A percentile compares a stretch with the other conserved stretches of the same genome.
These are phyloP conservation scores for Musca domestica DNA, from an alignment of 1,140 invertebrate genomes.

Conservation along the genomic window DNA sequence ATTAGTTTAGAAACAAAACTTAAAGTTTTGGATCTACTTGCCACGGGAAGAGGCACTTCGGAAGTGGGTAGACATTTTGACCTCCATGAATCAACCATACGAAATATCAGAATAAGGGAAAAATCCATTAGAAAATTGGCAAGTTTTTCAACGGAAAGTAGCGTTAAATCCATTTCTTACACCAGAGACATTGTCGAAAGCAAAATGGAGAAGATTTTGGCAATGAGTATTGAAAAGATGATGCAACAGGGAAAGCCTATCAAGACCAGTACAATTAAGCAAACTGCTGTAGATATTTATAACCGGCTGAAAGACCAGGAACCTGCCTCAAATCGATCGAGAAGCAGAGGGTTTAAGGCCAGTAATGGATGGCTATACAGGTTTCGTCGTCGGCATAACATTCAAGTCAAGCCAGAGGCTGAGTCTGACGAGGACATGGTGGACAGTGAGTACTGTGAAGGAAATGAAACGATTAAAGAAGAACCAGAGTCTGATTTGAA, in stretches of 20 bases:
- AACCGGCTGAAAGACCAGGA: not conserved
- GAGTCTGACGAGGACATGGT: too few relatives aligned
- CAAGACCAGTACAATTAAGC: not conserved
- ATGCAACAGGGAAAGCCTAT: not conserved
- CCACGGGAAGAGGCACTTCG: not conserved
- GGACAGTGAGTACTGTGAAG: too few relatives aligned
- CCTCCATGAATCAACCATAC: slow-evolving; percentile 15
- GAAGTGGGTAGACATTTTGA: not conserved
- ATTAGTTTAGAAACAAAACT: slow-evolving; percentile 5
- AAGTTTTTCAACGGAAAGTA: not conserved
- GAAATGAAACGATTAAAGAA: too few relatives aligned
- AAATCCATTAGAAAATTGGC: slow-evolving; percentile 4
- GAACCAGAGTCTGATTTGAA: too few relatives aligned
- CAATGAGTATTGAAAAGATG: slow-evolving; percentile 8
- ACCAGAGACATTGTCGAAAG: not conserved
- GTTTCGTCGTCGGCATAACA: not conserved
- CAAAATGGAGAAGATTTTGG: slow-evolving; percentile 15
- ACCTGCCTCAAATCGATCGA: not conserved
- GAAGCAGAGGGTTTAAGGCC: not conserved
- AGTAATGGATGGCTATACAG: not conserved
- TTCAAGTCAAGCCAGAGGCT: not conserved
- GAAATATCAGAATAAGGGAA: slow-evolving; percentile 18
- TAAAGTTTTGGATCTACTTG: slow-evolving; percentile 12
- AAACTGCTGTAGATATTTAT: not conserved
- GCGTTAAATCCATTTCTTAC: not conserved